These are phyloP conservation scores for Eptesicus fuscus DNA, from an alignment of 2,113 vertebrate species.

Conservation along the genomic window DNA sequence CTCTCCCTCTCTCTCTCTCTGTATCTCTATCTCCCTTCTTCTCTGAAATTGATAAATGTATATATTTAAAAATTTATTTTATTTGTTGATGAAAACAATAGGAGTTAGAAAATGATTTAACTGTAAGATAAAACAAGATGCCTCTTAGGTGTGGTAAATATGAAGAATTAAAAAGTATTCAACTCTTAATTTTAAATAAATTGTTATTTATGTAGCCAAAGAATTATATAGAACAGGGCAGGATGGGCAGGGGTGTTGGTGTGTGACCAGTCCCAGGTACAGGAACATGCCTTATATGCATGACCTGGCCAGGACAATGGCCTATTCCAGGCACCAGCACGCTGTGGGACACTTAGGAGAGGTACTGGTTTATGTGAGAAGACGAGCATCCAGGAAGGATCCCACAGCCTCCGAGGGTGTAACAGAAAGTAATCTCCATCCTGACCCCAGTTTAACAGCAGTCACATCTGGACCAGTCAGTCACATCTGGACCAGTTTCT, in stretches of 20 bases:
- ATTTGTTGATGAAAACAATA: background rate
- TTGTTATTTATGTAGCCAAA: background rate
- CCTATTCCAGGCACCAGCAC: background rate
- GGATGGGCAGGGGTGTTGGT: background rate
- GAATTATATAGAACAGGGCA: background rate
- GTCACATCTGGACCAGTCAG: background rate
- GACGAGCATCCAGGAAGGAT: background rate
- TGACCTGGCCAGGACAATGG: no score
- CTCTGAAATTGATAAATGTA: no score
- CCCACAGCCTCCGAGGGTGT: background rate
- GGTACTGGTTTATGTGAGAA: background rate
- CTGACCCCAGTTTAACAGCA: background rate
- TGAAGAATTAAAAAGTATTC: background rate
- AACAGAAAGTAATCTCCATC: background rate
- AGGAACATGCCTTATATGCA: background rate
- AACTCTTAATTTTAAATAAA: background rate
- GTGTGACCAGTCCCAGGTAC: background rate
- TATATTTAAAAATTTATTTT: background rate
- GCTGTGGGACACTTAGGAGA: background rate
- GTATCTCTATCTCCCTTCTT: no score
- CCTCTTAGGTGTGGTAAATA: background rate
- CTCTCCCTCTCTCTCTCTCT: no score
- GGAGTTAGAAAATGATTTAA: background rate
- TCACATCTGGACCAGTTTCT: no score
- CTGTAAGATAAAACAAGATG: background rate